Evolutionary conservation across 2,888 invertebrate genomes (phyloP), one percentile per base, ranked within the genome.

Genomic region (Ophioninae sp.): DNA sequence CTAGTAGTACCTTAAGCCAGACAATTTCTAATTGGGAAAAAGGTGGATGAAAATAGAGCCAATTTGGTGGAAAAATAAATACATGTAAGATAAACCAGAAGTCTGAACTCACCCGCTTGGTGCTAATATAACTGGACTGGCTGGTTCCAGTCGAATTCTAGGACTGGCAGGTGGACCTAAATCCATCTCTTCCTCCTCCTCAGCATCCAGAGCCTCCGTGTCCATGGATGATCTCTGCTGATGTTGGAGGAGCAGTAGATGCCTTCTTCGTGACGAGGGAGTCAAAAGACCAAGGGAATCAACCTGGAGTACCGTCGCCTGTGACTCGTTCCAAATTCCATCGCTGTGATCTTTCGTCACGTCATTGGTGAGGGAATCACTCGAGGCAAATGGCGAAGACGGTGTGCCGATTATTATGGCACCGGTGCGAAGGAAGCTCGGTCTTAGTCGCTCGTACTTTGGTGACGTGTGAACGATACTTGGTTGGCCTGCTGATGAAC

Each of bases 301-400:
- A 0, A 95, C 95, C 93, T 96, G 96, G 56, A 97, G 94, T 20
- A 97, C 96, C 0, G 97, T 97, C 8, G 96, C 96, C 93, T 97
- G 97, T 13, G 97, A 97, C 93, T 97, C 97, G 93, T 97, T 97
- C 97, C 97, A 97, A 89, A 97, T 95, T 72, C 97, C 96, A 91
- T 97, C 97, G 68, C 97, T 97, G 92, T 97, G 97, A 92, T 97
- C 97, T 89, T 96, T 94, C 17, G 95, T 96, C 72, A 94, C 93
- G 91, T 97, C 97, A 87, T 96, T 96, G n/a, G 96, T 95, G 85
- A 97, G 93, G 13, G 97, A 97, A 93, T 97, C 97, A 88, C 96
- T 97, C 50, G 97, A 97, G 69, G 96, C 97, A 92, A 97, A 97
- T 7, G 96, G 96, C 6, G 96, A 96, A 37, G 94, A 92, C 87